These are phyloP conservation scores for Amblyornis subalaris DNA, from an alignment of 2,113 vertebrate genomes.

Conservation along the genomic window DNA sequence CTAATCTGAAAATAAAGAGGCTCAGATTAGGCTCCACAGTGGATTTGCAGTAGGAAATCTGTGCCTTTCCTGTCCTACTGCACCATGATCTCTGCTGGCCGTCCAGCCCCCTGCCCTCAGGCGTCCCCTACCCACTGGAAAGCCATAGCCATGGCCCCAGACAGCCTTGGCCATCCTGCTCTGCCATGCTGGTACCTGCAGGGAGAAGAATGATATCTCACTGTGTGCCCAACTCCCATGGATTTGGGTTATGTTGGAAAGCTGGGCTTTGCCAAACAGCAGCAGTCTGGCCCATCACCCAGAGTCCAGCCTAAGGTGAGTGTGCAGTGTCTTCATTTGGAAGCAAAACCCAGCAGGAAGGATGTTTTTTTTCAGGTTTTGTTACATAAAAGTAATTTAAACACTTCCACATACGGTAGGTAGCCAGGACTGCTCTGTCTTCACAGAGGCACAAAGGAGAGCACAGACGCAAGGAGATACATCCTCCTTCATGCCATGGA, in stretches of 20 bases:
- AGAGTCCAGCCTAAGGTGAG: not conserved
- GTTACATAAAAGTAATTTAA: not conserved
- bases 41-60: not conserved
- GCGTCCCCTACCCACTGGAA: not conserved
- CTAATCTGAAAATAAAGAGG: not conserved
- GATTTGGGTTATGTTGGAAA: not conserved
- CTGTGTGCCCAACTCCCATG: not conserved
- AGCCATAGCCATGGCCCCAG: not conserved
- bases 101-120: not conserved
- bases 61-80: not conserved
- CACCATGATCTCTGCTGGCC: rapidly evolving
- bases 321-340: not conserved
- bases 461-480: not conserved
- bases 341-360: not conserved
- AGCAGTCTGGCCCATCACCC: not conserved
- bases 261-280: not conserved
- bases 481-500: not conserved
- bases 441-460: not conserved
- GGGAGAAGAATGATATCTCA: rapidly evolving
- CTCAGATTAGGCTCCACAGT: not conserved
- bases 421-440: not conserved
- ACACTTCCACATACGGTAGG: not conserved
- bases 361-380: not conserved
- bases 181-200: not conserved
- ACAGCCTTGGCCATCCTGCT: not conserved